phyloP scores from a whole-genome alignment of 2,113 vertebrate species.

The Coreoperca whiteheadi region DNA sequence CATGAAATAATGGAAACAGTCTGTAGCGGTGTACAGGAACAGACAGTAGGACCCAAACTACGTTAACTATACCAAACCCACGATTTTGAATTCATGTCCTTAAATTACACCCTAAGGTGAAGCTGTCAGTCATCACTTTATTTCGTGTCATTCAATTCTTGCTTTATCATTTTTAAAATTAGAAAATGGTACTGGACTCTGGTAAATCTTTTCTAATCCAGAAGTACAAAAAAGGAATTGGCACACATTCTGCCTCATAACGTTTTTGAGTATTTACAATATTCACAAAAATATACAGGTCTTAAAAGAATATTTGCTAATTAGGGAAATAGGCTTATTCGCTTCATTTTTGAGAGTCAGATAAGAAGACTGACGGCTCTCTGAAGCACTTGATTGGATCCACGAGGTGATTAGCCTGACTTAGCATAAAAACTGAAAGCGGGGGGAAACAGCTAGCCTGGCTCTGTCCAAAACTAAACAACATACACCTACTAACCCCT shows the following conservation, averaged over 20 bases:
- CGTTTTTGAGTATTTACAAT: slow-evolving; percentile 75
- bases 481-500: background rate
- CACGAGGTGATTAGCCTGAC: slow-evolving; percentile 8
- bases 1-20: too few species aligned
- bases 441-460: background rate
- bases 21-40: background rate
- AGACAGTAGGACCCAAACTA: background rate
- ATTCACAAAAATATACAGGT: slow-evolving; percentile 77
- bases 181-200: background rate
- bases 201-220: slow-evolving; percentile 2
- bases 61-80: background rate
- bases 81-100: background rate
- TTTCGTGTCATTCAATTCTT: background rate
- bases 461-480: too few species aligned
- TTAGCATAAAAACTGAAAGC: slow-evolving; percentile 11
- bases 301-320: slow-evolving; percentile 25
- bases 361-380: background rate
- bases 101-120: background rate
- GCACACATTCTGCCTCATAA: slow-evolving; percentile 15
- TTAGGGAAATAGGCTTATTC: slow-evolving; percentile 8
- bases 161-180: background rate
- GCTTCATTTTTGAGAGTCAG: background rate
- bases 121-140: background rate
- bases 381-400: background rate
- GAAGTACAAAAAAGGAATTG: slow-evolving; percentile 8